Evolutionary conservation across 1,140 invertebrate genomes (phyloP), one percentile per base, ranked within the genome.

Genomic region (Saccostrea echinata): DNA sequence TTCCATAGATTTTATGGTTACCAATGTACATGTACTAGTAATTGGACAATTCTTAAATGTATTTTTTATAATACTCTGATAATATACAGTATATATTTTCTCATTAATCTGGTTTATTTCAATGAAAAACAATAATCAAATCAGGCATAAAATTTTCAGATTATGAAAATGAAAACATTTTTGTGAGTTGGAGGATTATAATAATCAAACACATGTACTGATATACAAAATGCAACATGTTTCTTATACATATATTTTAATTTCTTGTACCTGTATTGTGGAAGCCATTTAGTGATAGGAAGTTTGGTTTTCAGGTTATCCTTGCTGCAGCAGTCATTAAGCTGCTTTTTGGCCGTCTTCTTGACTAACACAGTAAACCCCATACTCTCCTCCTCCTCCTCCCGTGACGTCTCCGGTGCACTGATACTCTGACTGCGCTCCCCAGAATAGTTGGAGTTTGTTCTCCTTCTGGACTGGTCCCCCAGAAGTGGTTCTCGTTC

Each of bases 221-320:
- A 35, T 57, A 18, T n/a, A 43, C 4, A 64, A 68, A 24, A 64
- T 71, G 16, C 21, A 35, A 68, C 30, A 43, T 21, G 13, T 21
- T 33, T 33, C 16, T 83, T n/a, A 13, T 18, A 51, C 1, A 35
- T 4, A 43, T 3, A 71, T n/a, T 33, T 21, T 33, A 35, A 51
- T 71, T 86, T 53, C 33, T 84, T 88, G 86, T 90, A 93, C 93
- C 88, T 90, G 88, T 94, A 94, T 87, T 92, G 92, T 3, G 92
- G 91, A 57, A 94, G 86, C 93, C 93, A 94, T 90, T 91, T 91
- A 61, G 90, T 84, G 76, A 93, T 93, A 33, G 93, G 93, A 80
- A 94, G 88, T 89, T 91, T 92, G 8, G 89, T 87, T 88, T 91
- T 91, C 51, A 91, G 86, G 13, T 68, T 91, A 33, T 92, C 86